These are phyloP conservation scores for Agrochola macilenta DNA, from an alignment of 2,888 invertebrate genomes.

Conservation along the genomic window DNA sequence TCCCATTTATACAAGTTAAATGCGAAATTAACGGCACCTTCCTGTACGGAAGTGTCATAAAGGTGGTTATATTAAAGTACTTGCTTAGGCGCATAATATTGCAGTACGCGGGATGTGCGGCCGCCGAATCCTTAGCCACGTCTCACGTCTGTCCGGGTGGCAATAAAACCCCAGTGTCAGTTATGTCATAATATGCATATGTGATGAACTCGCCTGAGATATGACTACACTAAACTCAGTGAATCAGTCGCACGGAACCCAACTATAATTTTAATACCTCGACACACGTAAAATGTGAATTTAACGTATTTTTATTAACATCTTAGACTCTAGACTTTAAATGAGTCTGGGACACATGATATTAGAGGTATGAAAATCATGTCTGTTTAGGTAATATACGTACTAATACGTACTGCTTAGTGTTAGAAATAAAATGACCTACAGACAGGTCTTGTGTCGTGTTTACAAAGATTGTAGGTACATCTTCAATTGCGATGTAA, in stretches of 20 bases:
- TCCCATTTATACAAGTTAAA: constrained; percentile 66
- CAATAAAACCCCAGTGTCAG: constrained; percentile 86
- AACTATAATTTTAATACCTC: constrained; percentile 68
- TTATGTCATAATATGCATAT: constrained; percentile 88
- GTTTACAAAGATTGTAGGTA: constrained; percentile 24
- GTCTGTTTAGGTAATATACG: background rate
- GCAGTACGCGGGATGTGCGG: constrained; percentile 66
- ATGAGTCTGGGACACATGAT: constrained; percentile 16
- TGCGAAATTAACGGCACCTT: constrained; percentile 76
- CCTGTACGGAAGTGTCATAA: constrained; percentile 78
- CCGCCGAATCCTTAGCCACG: constrained; percentile 82
- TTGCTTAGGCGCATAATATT: constrained; percentile 79
- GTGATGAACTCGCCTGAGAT: constrained; percentile 80
- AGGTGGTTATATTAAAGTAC: constrained; percentile 82
- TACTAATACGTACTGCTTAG: background rate
- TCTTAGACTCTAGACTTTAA: constrained; percentile 32
- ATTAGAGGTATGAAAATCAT: background rate
- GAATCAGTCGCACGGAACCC: constrained; percentile 75
- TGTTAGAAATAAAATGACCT: background rate
- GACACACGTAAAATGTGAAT: constrained; percentile 65
- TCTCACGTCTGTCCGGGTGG: constrained; percentile 84
- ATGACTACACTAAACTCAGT: constrained; percentile 79
- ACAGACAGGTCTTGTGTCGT: background rate
- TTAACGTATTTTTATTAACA: constrained; percentile 62
- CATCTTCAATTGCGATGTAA: constrained; percentile 36